Conservation (phyloP, 2,888 invertebrate genomes). For the Clitarchus hookeri region DNA sequence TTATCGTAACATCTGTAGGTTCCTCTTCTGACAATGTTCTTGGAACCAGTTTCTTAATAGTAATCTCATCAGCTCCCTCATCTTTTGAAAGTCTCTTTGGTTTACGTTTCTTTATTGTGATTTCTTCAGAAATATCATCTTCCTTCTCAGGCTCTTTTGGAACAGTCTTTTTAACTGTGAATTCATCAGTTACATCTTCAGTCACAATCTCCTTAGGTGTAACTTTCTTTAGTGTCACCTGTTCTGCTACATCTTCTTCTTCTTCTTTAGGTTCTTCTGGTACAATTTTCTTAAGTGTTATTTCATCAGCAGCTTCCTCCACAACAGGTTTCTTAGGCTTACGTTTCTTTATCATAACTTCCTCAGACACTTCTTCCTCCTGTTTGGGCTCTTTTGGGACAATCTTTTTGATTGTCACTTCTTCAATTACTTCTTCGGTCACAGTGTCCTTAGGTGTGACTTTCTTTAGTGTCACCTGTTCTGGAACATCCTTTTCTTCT, state of each 20-base stretch:
- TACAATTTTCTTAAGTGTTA: constrained; percentile 59
- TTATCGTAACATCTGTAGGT: constrained; percentile 57
- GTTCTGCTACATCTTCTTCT: constrained; percentile 64
- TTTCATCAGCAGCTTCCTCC: constrained; percentile 57
- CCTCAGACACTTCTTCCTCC: constrained; percentile 35
- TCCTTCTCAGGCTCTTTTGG: constrained; percentile 50
- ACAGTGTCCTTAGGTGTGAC: constrained; percentile 46
- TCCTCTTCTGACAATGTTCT: constrained; percentile 48
- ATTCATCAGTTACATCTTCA: constrained; percentile 50
- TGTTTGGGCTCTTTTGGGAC: constrained; percentile 37
- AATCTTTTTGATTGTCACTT: constrained; percentile 45
- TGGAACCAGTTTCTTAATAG: constrained; percentile 73
- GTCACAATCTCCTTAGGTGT: constrained; percentile 55
- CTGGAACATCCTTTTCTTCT: constrained; percentile 54
- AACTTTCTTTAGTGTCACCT: constrained; percentile 74
- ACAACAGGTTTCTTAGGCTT: constrained; percentile 40
- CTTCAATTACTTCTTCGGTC: constrained; percentile 48
- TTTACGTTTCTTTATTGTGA: constrained; percentile 46
- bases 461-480: constrained; percentile 51
- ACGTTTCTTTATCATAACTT: constrained; percentile 39
- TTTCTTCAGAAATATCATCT: constrained; percentile 43
- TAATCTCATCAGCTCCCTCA: constrained; percentile 64
- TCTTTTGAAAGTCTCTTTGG: constrained; percentile 42
- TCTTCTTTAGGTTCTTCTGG: constrained; percentile 48
- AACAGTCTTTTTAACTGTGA: constrained; percentile 50